Percentiles rank a stretch among this genome's conserved stretches.
Evolutionary conservation across 2,113 vertebrate genomes (phyloP).

Genomic region (Phasianus colchicus): DNA sequence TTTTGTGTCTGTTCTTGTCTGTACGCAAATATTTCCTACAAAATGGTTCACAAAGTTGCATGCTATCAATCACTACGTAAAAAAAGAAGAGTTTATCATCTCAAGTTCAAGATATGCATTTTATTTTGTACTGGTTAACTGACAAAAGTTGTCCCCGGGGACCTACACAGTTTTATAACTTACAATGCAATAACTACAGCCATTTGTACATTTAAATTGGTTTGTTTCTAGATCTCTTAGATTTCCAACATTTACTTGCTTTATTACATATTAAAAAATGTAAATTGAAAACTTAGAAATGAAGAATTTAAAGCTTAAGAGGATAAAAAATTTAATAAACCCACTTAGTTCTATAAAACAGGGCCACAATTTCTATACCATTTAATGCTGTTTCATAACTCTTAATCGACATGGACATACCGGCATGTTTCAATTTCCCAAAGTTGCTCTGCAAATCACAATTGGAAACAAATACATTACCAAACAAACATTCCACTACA

Average conservation of each 20-base stretch:
- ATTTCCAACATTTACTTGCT: not conserved
- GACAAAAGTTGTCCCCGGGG: conserved; percentile 18
- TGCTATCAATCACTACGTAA: not conserved
- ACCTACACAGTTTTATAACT: conserved; percentile 41
- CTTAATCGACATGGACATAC: not conserved
- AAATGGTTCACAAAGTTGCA: conserved; percentile 25
- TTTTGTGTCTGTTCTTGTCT: conserved; percentile 21
- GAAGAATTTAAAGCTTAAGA: conserved; percentile 46
- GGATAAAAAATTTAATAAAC: conserved; percentile 45
- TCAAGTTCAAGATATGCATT: conserved; percentile 14
- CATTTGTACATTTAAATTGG: conserved; percentile 28
- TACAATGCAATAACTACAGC: conserved; percentile 36
- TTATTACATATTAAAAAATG: conserved; percentile 41
- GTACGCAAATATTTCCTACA: conserved; percentile 25
- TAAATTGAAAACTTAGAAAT: conserved; percentile 36
- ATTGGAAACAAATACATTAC: not conserved
- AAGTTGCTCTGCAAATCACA: conserved; percentile 25
- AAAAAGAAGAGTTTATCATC: conserved; percentile 32
- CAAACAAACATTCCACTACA: not conserved
- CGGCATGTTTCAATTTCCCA: not conserved
- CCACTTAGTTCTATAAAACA: conserved; percentile 42
- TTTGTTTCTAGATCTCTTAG: conserved; percentile 35
- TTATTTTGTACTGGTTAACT: conserved; percentile 41
- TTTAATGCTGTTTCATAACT: not conserved
- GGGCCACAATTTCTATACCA: not conserved